Evolutionary conservation across 2,797 vertebrate genomes (phyloP).

Genomic region (Muscicapa comitata): DNA sequence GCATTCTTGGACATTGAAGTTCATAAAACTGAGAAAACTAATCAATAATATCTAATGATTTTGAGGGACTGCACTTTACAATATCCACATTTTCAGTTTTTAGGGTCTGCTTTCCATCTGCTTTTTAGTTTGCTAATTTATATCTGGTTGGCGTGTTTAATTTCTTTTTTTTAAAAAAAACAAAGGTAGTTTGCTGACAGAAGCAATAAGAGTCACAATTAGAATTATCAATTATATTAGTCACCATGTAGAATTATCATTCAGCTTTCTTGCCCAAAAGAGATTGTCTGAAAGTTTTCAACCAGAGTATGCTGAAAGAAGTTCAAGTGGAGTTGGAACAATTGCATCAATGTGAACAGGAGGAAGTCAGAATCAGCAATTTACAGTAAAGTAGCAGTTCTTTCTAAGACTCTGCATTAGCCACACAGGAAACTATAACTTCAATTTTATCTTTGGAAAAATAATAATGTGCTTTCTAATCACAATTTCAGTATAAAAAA

Average conservation of each 20-base stretch:
- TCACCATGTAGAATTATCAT: fast-evolving
- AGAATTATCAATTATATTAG: too few species aligned
- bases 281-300: neutral
- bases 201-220: neutral
- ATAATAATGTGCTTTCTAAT: neutral
- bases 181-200: neutral
- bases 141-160: neutral
- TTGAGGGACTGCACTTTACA: neutral
- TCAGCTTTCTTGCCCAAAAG: neutral
- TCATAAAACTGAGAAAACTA: neutral
- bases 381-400: neutral
- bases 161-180: neutral
- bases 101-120: neutral
- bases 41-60: neutral
- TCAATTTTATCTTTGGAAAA: neutral
- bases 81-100: neutral
- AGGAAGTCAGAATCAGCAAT: neutral
- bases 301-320: neutral
- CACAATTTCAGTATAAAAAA: neutral
- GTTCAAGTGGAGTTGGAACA: neutral
- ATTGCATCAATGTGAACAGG: neutral
- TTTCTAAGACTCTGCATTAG: neutral
- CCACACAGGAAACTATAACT: neutral
- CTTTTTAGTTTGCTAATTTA: neutral
- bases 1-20: neutral